Base-by-base conservation (phyloP, 2,797 vertebrate species). In the Neomorphus geoffroyi region DNA sequence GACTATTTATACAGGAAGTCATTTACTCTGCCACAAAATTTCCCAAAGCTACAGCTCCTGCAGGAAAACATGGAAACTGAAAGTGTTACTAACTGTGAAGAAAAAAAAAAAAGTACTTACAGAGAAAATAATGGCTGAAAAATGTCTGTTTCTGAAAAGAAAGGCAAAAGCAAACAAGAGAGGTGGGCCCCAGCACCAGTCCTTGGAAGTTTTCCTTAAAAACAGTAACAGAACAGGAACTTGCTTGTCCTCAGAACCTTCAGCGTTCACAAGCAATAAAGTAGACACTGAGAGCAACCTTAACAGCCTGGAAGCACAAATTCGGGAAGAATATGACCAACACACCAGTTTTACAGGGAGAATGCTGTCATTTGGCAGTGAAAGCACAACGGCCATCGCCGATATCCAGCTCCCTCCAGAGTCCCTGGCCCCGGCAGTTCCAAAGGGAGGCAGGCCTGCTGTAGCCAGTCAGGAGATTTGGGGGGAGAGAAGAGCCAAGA, bases 1-100 rank as follows among this genome's bases (percentile, higher is more conserved):
- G 90, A 82, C 74, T 95, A 12, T 92, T 95, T 92, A 73, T 35
- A 77, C 78, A 95, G 91, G 86, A 92, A 91, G 64, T 50, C 67
- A 67, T 5, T 18, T 65, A 39, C 35, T 32, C 32, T 82, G 84
- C 90, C 86, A 95, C 92, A 92, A 19, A 93, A 46, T 80, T 80
- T 35, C 86, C 43, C 83, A 80, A 48, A 92, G 58, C 86, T 90
- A 54, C 82, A 93, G 82, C 35, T 84, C 83, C 83, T 75, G 77
- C 80, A 85, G 83, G 60, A 70, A 94, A 93, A 92, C 92, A 79
- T 2, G 27, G 33, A 37, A 88, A 73, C 45, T 23, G 46, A 24
- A 54, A 18, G 43, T 12, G 26, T 4, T 48, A 33, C 30, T 41
- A 65, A 66, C 30, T 22, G 19, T n/a, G n/a, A n/a, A n/a, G n/a